A percentile compares a stretch with the other conserved stretches of the same genome.
phyloP scores from a whole-genome alignment of 2,888 invertebrate species.

The Cryptops parisi region DNA sequence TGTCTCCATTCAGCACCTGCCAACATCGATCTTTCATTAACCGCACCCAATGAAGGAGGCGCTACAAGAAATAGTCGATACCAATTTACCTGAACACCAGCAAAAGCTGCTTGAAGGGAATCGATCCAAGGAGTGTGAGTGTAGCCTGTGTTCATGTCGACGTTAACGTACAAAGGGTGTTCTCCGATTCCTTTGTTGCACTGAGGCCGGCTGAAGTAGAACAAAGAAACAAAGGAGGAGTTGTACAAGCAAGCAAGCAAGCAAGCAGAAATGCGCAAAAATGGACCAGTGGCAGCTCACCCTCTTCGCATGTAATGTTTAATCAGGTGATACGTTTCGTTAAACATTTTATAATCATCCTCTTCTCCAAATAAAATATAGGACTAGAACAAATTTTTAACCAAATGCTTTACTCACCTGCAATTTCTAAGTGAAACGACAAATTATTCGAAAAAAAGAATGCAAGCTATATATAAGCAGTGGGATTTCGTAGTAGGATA shows the following conservation, averaged over 20 bases:
- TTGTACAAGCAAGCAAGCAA: not conserved
- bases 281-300: slow-evolving; percentile 23
- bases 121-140: slow-evolving; percentile 47
- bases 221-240: too few species aligned
- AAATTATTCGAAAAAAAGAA: too few species aligned
- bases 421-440: too few species aligned
- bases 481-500: too few species aligned
- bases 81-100: slow-evolving; percentile 28
- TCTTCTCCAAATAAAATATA: slow-evolving; percentile 45
- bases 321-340: slow-evolving; percentile 40
- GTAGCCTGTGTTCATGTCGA: slow-evolving; percentile 41
- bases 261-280: not conserved
- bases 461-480: too few species aligned
- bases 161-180: slow-evolving; percentile 48
- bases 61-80: not conserved
- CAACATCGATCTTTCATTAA: slow-evolving; percentile 3
- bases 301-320: slow-evolving; percentile 40
- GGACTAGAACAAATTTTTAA: too few species aligned
- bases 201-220: slow-evolving; percentile 32
- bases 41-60: not conserved
- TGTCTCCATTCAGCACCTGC: slow-evolving; percentile 42
- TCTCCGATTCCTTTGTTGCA: slow-evolving; percentile 42
- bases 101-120: slow-evolving; percentile 41
- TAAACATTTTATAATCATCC: slow-evolving; percentile 42
- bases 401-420: too few species aligned